These are phyloP conservation scores for Strigamia maritima DNA, from an alignment of 2,888 invertebrate genomes.

Conservation along the genomic window DNA sequence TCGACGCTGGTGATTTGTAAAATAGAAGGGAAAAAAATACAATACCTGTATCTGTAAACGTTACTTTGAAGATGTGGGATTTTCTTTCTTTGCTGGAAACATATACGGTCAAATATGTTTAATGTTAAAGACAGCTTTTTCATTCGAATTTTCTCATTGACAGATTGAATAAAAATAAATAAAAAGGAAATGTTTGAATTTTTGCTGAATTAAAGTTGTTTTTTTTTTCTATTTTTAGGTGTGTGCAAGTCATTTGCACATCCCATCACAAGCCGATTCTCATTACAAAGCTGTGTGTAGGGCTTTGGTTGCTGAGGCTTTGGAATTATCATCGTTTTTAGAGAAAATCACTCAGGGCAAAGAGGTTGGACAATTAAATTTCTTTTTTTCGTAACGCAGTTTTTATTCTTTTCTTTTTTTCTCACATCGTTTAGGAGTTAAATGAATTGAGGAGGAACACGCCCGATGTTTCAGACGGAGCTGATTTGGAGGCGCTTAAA, in stretches of 20 bases:
- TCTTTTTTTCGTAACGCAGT: background rate
- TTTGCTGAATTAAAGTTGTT: background rate
- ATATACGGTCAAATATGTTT: too few species aligned
- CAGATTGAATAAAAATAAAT: background rate
- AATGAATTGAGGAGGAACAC: constrained; percentile 59
- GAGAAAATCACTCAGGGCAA: constrained; percentile 65
- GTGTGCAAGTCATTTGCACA: constrained; percentile 41
- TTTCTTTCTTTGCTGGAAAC: too few species aligned
- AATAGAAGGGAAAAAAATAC: too few species aligned
- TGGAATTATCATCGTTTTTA: constrained; percentile 85
- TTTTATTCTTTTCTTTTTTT: constrained; percentile 28
- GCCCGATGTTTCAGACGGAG: constrained; percentile 55
- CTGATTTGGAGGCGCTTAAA: constrained; percentile 74
- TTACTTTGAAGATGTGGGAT: too few species aligned
- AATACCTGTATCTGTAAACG: too few species aligned
- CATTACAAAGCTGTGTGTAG: constrained; percentile 91
- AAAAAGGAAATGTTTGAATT: background rate
- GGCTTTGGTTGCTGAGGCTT: constrained; percentile 84
- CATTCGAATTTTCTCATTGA: background rate
- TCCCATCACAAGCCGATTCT: constrained; percentile 59
- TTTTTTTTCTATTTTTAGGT: constrained; percentile 15
- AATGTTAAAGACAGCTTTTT: background rate
- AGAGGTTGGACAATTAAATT: constrained; percentile 26
- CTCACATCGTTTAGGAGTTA: constrained; percentile 52
- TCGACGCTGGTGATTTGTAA: too few species aligned